These are phyloP conservation scores for Monochamus alternatus DNA, from an alignment of 2,888 invertebrate species.

Conservation along the genomic window DNA sequence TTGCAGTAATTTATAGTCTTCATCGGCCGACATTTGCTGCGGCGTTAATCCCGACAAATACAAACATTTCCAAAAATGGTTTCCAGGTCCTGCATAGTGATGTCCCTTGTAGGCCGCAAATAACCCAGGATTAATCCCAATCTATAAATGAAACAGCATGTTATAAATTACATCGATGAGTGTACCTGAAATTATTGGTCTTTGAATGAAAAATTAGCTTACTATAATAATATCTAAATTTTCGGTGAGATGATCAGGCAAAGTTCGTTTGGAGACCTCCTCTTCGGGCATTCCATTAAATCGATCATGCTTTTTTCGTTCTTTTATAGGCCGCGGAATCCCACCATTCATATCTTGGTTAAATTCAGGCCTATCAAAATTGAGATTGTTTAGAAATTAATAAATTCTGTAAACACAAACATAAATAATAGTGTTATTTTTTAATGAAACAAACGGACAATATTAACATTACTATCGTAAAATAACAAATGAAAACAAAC, in stretches of 20 bases:
- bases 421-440: constrained; percentile 39
- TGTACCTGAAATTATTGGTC: constrained; percentile 14
- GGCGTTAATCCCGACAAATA: constrained; percentile 95
- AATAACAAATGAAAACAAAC: not conserved
- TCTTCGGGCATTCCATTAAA: constrained; percentile 98
- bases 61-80: constrained; percentile 99
- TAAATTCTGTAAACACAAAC: constrained; percentile 48
- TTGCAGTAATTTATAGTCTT: constrained; percentile 93
- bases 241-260: constrained; percentile 94
- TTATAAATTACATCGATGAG: not conserved
- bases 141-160: constrained; percentile 74
- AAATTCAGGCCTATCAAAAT: constrained; percentile 62
- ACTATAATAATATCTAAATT: constrained; percentile 99
- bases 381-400: constrained; percentile 49
- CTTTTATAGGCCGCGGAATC: constrained; percentile 79
- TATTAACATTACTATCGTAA: not conserved
- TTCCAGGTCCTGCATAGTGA: constrained; percentile 98
- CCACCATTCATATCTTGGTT: constrained; percentile 72
- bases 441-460: not conserved
- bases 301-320: constrained; percentile 94
- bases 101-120: constrained; percentile 98
- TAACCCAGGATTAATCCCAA: constrained; percentile 97
- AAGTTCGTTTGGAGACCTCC: constrained; percentile 92
- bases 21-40: constrained; percentile 96
- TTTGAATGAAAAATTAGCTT: constrained; percentile 73